Percentiles rank a stretch among this genome's conserved stretches.
phyloP scores from a whole-genome alignment of 23 tunicate species.

The Clavelina lepadiformis region DNA sequence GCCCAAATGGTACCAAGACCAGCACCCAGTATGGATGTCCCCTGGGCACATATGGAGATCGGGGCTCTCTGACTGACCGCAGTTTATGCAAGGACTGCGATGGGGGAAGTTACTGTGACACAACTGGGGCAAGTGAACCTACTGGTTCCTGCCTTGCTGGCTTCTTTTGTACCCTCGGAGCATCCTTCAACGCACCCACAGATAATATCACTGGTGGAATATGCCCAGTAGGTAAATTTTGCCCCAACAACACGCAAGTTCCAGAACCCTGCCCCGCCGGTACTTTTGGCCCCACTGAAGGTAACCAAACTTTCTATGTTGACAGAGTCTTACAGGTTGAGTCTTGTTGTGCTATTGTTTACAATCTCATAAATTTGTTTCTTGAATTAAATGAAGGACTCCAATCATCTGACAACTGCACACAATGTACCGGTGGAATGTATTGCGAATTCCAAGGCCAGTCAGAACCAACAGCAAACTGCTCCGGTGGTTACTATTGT shows the following conservation, averaged over 20 bases:
- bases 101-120: slow-evolving; percentile 72
- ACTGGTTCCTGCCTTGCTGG: slow-evolving; percentile 47
- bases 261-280: slow-evolving; percentile 60
- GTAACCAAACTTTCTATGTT: slow-evolving; percentile 35
- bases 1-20: slow-evolving; percentile 59
- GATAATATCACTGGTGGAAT: slow-evolving; percentile 42
- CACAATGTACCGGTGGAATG: slow-evolving; percentile 61
- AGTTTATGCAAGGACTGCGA: slow-evolving; percentile 56
- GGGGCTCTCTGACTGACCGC: not conserved
- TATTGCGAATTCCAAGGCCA: slow-evolving; percentile 46
- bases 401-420: slow-evolving; percentile 48
- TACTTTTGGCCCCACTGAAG: slow-evolving; percentile 52
- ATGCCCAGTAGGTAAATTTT: slow-evolving; percentile 75
- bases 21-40: slow-evolving; percentile 58
- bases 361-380: not conserved
- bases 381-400: slow-evolving; percentile 18
- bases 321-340: not conserved
- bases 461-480: slow-evolving; percentile 43
- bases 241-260: slow-evolving; percentile 27
- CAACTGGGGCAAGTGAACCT: slow-evolving; percentile 36
- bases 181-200: slow-evolving; percentile 37
- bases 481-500: slow-evolving; percentile 86
- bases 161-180: slow-evolving; percentile 53
- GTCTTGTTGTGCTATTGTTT: not conserved
- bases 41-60: slow-evolving; percentile 55